Base-by-base conservation (phyloP, 64 coral and sea anemone species). In the Pachyseris speciosa region DNA sequence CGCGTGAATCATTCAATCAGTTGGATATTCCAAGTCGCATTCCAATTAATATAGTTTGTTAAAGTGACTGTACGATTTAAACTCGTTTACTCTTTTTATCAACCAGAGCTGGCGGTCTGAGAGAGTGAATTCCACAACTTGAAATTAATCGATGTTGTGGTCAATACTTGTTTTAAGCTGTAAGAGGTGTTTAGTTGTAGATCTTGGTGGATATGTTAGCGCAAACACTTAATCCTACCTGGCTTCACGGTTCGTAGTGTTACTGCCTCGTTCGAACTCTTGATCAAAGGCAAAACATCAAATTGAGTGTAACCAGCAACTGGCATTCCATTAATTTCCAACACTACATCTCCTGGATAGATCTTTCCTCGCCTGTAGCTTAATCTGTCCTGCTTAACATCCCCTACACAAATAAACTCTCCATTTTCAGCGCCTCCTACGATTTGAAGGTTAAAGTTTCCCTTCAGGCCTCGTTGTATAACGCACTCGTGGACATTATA, bases 371-470 rank as follows among this genome's bases (percentile, higher is more conserved):
- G 92, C 52, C 88, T 99, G 51, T 90, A 80, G 38, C 78, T 85
- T 47, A 95, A 84, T 91, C 92, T 93, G 3, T 99, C 90, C 39
- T 92, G 83, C 33, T 78, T 92, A 53, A 99, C 69, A 20, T 84
- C 94, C 19, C 93, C 97, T n/a, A 99, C 88, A 47, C 89, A 90
- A 52, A 99, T 90, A 84, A 99, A 99, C 73, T 99, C 94, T 17
- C 94, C 97, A 60, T 95, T 83, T 49, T 99, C 97, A 24, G 97
- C 97, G 33, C 97, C 97, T 57, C 97, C 97, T 37, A 93, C 97
- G 9, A 99, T 83, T 5, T 89, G 90, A 7, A 99, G 64, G 37
- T 93, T 95, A 67, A 99, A 95, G 26, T 83, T 91, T 72, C 90
- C 97, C 64, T 89, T 91, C 22, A 33, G 58, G 0, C 86, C 89